These are phyloP conservation scores for Bovichtus variegatus DNA, from an alignment of 2,797 vertebrate species.

Conservation along the genomic window DNA sequence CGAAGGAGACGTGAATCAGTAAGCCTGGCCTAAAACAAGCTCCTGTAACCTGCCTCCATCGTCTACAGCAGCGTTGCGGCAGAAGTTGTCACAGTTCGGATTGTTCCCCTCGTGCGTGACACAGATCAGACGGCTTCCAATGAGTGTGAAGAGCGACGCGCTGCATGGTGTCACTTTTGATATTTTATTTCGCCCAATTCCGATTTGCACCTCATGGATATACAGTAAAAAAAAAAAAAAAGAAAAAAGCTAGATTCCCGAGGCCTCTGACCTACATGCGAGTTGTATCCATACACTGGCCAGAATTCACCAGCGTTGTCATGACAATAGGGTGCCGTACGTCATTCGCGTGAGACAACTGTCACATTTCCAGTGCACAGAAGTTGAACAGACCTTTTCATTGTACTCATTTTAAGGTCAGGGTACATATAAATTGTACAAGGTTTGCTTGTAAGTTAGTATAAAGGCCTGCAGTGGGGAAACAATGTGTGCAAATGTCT, in stretches of 20 bases:
- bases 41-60: constrained; percentile 12
- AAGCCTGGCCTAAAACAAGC: background rate
- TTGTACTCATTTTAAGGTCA: background rate
- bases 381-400: background rate
- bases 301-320: constrained; percentile 55
- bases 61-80: background rate
- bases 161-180: constrained; percentile 40
- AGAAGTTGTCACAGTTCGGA: constrained; percentile 41
- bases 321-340: constrained; percentile 39
- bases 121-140: constrained; percentile 48
- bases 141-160: constrained; percentile 57
- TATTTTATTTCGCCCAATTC: constrained; percentile 28
- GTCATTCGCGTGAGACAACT: constrained; percentile 47
- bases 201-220: constrained; percentile 26
- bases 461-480: background rate
- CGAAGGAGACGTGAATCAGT: background rate
- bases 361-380: constrained; percentile 37
- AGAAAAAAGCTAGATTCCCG: no score
- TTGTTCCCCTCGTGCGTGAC: constrained; percentile 15
- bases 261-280: constrained; percentile 67
- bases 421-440: background rate
- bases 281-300: constrained; percentile 50
- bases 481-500: background rate
- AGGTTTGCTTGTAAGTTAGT: background rate
- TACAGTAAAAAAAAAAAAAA: background rate